Conservation (phyloP, 1,140 invertebrate species). For the Calycopis cecrops region DNA sequence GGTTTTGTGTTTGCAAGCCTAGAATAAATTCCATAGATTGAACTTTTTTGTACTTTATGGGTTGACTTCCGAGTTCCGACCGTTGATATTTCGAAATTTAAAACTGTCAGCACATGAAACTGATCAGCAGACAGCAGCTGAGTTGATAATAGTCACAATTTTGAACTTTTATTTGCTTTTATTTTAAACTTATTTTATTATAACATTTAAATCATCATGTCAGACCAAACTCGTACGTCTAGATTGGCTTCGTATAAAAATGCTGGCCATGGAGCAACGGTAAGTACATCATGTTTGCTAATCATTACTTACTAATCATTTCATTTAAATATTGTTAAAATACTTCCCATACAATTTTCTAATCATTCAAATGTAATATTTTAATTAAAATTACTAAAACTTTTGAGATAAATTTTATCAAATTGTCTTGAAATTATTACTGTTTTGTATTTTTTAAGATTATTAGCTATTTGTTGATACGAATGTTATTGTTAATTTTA, state of each 20-base stretch:
- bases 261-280: constrained; percentile 43
- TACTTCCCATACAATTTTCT: background rate
- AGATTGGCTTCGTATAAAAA: constrained; percentile 54
- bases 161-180: background rate
- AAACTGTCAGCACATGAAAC: no score
- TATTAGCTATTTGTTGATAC: no score
- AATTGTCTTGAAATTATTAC: no score
- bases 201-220: constrained; percentile 31
- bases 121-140: no score
- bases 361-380: background rate
- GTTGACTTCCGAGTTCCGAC: no score
- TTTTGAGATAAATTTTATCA: no score
- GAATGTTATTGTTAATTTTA: no score
- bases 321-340: background rate
- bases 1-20: no score
- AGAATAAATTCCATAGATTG: no score
- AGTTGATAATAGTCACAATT: background rate
- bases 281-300: constrained; percentile 33
- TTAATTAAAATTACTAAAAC: background rate
- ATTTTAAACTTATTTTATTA: constrained; percentile 11
- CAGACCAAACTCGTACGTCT: constrained; percentile 42
- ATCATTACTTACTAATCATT: constrained; percentile 12
- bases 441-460: no score
- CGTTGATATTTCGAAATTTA: no score
- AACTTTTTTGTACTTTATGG: no score